These are phyloP conservation scores for Anthoscopus minutus DNA, from an alignment of 2,113 vertebrate species.

Conservation along the genomic window DNA sequence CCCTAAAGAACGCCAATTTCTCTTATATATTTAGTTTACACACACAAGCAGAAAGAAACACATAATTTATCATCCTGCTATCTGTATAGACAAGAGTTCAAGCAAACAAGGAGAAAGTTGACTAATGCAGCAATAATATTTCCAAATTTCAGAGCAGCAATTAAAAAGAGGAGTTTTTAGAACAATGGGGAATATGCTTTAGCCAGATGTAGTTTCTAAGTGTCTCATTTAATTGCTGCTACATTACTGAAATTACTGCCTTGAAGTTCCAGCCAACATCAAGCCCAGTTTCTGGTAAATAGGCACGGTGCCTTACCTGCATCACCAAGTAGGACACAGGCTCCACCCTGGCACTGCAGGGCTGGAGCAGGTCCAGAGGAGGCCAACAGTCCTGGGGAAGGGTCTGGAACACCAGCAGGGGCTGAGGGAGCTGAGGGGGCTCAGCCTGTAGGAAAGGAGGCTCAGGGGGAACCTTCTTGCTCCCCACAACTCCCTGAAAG, in stretches of 20 bases:
- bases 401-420: not conserved
- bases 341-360: not conserved
- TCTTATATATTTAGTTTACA: not conserved
- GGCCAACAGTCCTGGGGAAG: not conserved
- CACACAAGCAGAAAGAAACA: not conserved
- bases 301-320: not conserved
- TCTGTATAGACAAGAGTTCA: not conserved
- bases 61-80: not conserved
- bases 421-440: not conserved
- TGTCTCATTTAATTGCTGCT: not conserved
- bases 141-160: not conserved
- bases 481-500: not conserved
- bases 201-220: not conserved
- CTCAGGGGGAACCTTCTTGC: not conserved
- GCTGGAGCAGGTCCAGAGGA: not conserved
- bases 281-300: not conserved
- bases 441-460: not conserved
- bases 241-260: not conserved
- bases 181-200: not conserved
- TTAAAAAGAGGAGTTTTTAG: not conserved
- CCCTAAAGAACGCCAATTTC: not conserved
- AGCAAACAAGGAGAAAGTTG: not conserved
- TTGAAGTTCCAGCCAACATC: not conserved
- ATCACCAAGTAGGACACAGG: not conserved
- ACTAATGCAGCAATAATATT: not conserved